A percentile compares a stretch with the other conserved stretches of the same genome.
These are phyloP conservation scores for Crenuchus spilurus DNA, from an alignment of 2,797 vertebrate genomes.

Conservation along the genomic window DNA sequence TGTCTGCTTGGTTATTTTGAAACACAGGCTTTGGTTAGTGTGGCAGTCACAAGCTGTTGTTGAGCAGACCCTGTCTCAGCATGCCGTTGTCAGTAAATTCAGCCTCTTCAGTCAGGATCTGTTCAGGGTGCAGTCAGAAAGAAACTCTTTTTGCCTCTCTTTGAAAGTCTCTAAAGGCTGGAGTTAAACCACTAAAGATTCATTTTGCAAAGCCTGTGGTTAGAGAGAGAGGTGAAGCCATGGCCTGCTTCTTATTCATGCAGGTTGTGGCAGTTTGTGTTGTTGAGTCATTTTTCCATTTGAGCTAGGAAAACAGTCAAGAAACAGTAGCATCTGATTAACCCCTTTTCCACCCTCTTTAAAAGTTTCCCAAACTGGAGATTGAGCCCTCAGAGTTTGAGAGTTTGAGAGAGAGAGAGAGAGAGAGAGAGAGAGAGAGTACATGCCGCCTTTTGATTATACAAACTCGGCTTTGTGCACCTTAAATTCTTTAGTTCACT, in stretches of 20 bases:
- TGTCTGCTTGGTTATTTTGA: conserved; percentile 43
- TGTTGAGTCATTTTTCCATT: too few relatives aligned
- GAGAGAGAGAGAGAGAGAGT: conserved; percentile 5
- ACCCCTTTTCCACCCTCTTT: conserved; percentile 31
- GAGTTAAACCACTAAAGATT: background rate
- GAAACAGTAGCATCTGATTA: conserved; percentile 31
- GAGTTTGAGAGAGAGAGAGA: too few relatives aligned
- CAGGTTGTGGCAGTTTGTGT: background rate
- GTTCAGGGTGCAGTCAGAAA: conserved; percentile 5
- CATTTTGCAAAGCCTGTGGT: conserved; percentile 21
- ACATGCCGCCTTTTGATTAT: too few relatives aligned
- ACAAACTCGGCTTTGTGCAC: too few relatives aligned
- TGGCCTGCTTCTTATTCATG: background rate
- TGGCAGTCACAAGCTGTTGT: conserved; percentile 38
- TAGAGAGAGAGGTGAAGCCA: background rate
- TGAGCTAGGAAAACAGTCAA: background rate
- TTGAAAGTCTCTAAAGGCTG: background rate
- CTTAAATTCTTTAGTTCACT: too few relatives aligned
- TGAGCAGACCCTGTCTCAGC: conserved; percentile 14
- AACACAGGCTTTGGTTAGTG: conserved; percentile 14
- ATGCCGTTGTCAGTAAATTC: background rate
- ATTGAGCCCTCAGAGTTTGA: conserved; percentile 34
- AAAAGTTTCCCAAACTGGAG: conserved; percentile 22
- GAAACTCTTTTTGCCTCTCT: too few relatives aligned
- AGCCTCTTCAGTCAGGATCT: background rate